phyloP scores from a whole-genome alignment of 2,113 vertebrate genomes.

The Salvelinus fontinalis region DNA sequence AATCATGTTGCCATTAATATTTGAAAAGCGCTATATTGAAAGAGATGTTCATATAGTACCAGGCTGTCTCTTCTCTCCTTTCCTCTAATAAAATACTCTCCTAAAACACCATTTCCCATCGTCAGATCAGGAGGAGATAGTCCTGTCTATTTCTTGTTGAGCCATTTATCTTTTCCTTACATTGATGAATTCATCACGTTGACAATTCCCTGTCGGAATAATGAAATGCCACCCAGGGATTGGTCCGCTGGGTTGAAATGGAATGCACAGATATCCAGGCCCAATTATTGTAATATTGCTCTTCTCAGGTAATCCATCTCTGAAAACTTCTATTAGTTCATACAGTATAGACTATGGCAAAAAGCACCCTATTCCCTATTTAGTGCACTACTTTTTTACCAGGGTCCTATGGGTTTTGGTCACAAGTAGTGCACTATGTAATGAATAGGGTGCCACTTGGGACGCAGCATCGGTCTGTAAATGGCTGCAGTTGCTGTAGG shows the following conservation, averaged over 20 bases:
- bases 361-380: too few species aligned
- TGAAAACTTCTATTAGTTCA: constrained; percentile 42
- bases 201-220: constrained; percentile 82
- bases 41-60: constrained; percentile 79
- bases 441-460: too few species aligned
- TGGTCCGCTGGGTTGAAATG: constrained; percentile 72
- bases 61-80: constrained; percentile 78
- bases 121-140: constrained; percentile 76
- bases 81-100: constrained; percentile 81
- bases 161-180: constrained; percentile 85
- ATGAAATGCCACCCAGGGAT: constrained; percentile 82
- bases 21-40: constrained; percentile 84
- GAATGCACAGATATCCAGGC: constrained; percentile 74
- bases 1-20: constrained; percentile 85
- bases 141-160: constrained; percentile 80
- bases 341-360: constrained; percentile 23
- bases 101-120: constrained; percentile 82
- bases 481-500: constrained; percentile 40
- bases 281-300: constrained; percentile 79
- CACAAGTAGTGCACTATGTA: too few species aligned
- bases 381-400: too few species aligned
- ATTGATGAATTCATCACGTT: constrained; percentile 89
- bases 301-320: constrained; percentile 65
- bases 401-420: too few species aligned
- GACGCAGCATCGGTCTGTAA: too few species aligned